Conservation (phyloP, 2,888 invertebrate species). For the Pollenia labialis region DNA sequence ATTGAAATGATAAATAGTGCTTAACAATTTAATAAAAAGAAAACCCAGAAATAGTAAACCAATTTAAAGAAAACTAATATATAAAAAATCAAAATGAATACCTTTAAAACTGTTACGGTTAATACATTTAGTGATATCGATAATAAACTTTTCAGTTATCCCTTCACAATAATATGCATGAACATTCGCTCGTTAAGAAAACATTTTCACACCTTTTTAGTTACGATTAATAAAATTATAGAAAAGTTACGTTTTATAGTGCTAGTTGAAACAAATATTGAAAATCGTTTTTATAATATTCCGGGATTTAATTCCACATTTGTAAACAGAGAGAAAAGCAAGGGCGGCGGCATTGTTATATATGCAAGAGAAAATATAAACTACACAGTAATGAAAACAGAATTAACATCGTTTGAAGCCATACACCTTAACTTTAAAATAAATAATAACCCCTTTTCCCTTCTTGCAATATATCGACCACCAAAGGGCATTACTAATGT, state of each 20-base stretch:
- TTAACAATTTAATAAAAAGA: neutral
- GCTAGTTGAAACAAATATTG: too few relatives aligned
- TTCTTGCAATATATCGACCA: neutral
- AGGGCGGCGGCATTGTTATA: too few relatives aligned
- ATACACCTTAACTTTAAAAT: neutral
- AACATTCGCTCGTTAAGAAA: neutral
- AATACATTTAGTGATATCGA: neutral
- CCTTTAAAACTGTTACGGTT: neutral
- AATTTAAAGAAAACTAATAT: neutral
- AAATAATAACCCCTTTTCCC: slow-evolving; percentile 3
- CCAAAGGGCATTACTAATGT: neutral
- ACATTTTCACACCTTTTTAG: neutral
- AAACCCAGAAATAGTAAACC: neutral
- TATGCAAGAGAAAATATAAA: too few relatives aligned
- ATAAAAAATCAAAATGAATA: neutral
- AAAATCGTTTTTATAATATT: too few relatives aligned
- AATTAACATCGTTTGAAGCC: too few relatives aligned
- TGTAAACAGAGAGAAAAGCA: too few relatives aligned
- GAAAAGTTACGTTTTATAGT: neutral
- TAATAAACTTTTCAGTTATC: neutral
- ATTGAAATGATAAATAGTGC: neutral
- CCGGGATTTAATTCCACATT: neutral
- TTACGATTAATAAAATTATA: neutral
- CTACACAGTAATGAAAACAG: too few relatives aligned
- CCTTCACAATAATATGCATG: slow-evolving; percentile 2